A percentile compares a stretch with the other conserved stretches of the same genome.
These are phyloP conservation scores for Diabrotica undecimpunctata DNA, from an alignment of 1,140 invertebrate species.

Conservation along the genomic window DNA sequence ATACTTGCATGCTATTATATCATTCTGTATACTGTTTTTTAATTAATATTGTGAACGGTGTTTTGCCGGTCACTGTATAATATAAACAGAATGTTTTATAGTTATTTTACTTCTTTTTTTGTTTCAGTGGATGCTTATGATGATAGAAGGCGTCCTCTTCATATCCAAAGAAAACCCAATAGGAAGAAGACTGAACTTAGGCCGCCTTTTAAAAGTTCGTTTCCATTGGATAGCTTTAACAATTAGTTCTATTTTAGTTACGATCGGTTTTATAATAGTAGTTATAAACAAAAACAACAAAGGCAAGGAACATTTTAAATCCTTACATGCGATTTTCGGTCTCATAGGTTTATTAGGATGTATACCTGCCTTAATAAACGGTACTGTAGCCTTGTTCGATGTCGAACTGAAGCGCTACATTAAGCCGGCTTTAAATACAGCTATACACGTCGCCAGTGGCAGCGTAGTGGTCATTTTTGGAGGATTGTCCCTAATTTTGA, in stretches of 20 bases:
- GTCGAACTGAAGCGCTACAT: conserved; percentile 30
- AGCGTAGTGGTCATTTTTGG: conserved; percentile 32
- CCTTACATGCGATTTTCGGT: conserved; percentile 37
- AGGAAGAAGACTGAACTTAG: conserved; percentile 18
- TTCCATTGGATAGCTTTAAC: conserved; percentile 30
- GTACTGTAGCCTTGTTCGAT: conserved; percentile 29
- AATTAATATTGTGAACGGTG: no score
- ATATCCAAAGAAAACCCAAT: conserved; percentile 36
- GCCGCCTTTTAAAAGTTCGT: conserved; percentile 13
- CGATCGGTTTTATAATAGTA: conserved; percentile 30
- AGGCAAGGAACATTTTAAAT: conserved; percentile 35
- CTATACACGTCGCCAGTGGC: conserved; percentile 32
- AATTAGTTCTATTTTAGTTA: conserved; percentile 21
- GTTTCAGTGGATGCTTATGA: conserved; percentile 38
- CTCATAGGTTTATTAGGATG: conserved; percentile 27
- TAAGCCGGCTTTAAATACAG: conserved; percentile 30
- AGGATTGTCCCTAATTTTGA: conserved; percentile 35
- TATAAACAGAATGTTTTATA: no score
- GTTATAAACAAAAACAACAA: conserved; percentile 33
- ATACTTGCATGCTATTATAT: no score
- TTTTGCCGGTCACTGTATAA: no score
- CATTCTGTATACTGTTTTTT: no score
- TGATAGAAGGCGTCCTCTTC: conserved; percentile 36
- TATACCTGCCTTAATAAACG: conserved; percentile 29
- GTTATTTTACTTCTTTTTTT: conserved; percentile 7